Evolutionary conservation across 2,113 vertebrate species (phyloP).

Genomic region (Bambusicola thoracicus): DNA sequence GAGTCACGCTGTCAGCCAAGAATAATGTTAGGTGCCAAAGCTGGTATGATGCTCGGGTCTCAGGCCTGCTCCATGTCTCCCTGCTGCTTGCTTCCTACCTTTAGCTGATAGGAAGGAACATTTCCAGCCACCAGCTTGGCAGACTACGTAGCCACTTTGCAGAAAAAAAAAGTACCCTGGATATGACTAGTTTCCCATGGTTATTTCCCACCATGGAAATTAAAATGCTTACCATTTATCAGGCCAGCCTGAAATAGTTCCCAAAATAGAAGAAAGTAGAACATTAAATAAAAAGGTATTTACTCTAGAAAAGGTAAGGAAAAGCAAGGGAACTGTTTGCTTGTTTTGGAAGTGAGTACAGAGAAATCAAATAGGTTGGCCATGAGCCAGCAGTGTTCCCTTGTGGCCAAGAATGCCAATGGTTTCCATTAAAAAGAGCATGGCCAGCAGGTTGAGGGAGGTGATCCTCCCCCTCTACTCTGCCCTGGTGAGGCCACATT

Average conservation of each 20-base stretch:
- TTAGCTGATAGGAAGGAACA: background rate
- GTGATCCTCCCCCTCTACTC: no score
- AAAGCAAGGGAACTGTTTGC: background rate
- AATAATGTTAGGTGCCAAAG: accelerated
- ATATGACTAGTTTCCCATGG: background rate
- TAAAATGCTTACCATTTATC: background rate
- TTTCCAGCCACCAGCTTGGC: background rate
- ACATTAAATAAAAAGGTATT: background rate
- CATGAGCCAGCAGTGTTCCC: no score
- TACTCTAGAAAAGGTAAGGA: background rate
- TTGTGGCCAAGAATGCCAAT: no score
- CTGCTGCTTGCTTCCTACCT: background rate
- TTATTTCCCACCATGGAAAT: background rate
- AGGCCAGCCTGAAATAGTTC: background rate
- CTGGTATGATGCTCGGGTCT: background rate
- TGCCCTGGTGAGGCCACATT: no score
- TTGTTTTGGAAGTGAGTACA: background rate
- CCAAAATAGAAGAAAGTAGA: background rate
- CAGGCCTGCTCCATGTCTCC: background rate
- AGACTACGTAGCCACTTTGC: background rate
- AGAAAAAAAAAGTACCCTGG: background rate
- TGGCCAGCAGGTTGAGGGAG: no score
- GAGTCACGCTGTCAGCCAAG: background rate
- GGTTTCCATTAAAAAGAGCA: no score
- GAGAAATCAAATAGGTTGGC: background rate